Base-by-base conservation (phyloP, 2,888 invertebrate species). In the Plagiodera versicolora region DNA sequence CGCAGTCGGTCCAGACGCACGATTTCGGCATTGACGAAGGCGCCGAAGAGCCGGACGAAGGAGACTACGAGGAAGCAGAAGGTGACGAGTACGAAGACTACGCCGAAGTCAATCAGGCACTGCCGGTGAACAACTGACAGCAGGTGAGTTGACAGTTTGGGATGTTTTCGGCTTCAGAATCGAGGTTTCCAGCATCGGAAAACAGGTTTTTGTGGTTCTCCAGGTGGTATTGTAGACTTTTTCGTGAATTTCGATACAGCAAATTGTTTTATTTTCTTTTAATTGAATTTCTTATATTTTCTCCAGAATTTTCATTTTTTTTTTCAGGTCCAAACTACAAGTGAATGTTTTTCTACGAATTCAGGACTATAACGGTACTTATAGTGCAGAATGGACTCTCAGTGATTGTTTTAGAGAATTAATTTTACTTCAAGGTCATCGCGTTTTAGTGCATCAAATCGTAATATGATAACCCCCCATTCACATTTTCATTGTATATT, bases 71-170 rank as follows among this genome's bases (percentile, higher is more conserved):
- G 70, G 85, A 86, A 63, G 85, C 85, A 59, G 76, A 72, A 28
- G 83, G 84, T 69, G 86, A 86, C 61, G 86, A 87, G 71, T 85
- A 86, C 70, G 86, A 86, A 52, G 83, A 83, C 60, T 83, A 88
- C 80, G 80, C 86, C 48, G 85, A 85, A 50, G 73, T 75, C 58
- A 81, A 81, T 64, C 75, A 77, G 53, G 79, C 79, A 46, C 72
- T 77, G 61, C 74, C 77, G 44, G 3, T n/a, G 14, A 39, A 74
- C 76, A 53, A 75, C 77, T 47, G 76, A 62, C 52, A 55, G 51
- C 58, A 58, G 51, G 50, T 50, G n/a, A 14, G 5, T n/a, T n/a
- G n/a, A n/a, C n/a, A n/a, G n/a, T n/a, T n/a, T n/a, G n/a, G n/a
- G n/a, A n/a, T n/a, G n/a, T n/a, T n/a, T n/a, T 28, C 28, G 28